Percentiles rank a stretch among this genome's conserved stretches.
Conservation (phyloP, 2,113 vertebrate species). For the Chrysochloris asiatica region DNA sequence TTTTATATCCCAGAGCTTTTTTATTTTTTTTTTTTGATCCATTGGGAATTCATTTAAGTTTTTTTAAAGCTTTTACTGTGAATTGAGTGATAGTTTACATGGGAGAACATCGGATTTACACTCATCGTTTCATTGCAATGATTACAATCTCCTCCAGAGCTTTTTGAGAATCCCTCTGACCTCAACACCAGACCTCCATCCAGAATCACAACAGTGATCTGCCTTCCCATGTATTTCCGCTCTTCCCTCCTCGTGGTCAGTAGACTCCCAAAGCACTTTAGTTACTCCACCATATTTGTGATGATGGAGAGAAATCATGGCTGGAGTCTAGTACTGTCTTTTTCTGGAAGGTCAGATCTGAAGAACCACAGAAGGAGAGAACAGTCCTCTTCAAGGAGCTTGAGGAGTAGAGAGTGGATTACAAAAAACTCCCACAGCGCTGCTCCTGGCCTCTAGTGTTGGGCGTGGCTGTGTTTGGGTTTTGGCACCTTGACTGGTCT, state of each 20-base stretch:
- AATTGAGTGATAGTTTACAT: no score
- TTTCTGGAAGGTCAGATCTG: neutral
- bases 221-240: fast-evolving
- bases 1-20: no score
- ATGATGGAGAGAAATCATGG: neutral
- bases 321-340: neutral
- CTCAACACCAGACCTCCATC: neutral
- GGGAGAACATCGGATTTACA: no score
- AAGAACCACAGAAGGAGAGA: conserved; percentile 24
- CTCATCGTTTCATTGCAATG: no score
- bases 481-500: fast-evolving
- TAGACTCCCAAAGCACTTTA: no score
- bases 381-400: neutral
- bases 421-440: neutral
- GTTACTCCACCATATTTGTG: no score
- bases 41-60: no score
- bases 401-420: neutral
- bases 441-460: neutral
- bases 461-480: neutral
- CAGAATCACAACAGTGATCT: neutral
- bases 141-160: no score
- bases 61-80: no score
- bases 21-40: no score
- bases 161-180: neutral
- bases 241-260: neutral